phyloP scores from a whole-genome alignment of 2,113 vertebrate species.

The Actinemys pallida region DNA sequence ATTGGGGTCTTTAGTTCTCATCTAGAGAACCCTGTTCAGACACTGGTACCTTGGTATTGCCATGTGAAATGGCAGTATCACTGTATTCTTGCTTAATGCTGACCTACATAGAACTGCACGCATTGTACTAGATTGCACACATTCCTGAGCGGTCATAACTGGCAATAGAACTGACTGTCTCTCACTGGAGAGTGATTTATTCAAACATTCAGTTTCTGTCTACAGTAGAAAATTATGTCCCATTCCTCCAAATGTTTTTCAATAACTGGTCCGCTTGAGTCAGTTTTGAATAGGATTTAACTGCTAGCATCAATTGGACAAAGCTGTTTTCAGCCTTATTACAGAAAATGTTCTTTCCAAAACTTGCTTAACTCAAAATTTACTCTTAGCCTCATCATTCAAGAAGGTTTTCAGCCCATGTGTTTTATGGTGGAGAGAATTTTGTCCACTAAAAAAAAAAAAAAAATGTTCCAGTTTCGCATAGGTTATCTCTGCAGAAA shows the following conservation, averaged over 20 bases:
- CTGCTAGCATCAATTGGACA: slow-evolving; percentile 4
- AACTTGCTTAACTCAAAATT: background rate
- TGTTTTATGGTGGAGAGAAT: background rate
- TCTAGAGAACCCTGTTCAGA: background rate
- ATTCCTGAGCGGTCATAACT: background rate
- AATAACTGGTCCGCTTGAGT: slow-evolving; percentile 2
- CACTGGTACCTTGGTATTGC: background rate
- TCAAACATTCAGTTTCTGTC: background rate
- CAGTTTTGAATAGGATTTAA: slow-evolving; percentile 43
- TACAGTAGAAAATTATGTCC: background rate
- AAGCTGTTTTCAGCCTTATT: background rate
- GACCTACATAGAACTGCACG: background rate
- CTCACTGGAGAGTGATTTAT: background rate
- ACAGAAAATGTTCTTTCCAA: background rate
- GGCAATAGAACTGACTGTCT: background rate
- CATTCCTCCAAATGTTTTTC: slow-evolving; percentile 11
- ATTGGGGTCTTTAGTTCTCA: background rate
- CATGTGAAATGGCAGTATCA: background rate
- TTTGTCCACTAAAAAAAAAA: background rate
- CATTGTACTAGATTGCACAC: accelerated
- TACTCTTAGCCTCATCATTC: background rate
- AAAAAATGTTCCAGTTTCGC: background rate
- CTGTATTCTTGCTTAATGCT: background rate
- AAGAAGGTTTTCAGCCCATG: background rate
- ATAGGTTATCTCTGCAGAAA: background rate